These are phyloP conservation scores for Eupithecia vulgata DNA, from an alignment of 2,888 invertebrate genomes.

Conservation along the genomic window DNA sequence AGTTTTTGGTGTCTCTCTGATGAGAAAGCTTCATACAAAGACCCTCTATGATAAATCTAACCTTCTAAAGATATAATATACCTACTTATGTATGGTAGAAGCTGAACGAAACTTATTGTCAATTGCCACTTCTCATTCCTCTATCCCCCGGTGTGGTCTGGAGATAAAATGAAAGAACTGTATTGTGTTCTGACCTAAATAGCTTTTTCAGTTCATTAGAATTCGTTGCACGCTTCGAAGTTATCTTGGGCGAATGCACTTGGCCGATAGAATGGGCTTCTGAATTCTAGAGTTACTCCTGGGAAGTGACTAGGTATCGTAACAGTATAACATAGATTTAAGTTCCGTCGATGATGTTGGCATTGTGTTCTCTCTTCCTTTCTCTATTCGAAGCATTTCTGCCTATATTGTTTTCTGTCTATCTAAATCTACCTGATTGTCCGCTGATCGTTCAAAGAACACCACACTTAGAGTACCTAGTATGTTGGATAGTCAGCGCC, in stretches of 20 bases:
- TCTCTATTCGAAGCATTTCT: background rate
- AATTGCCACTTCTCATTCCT: conserved; percentile 5
- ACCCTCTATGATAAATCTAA: background rate
- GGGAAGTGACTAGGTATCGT: background rate
- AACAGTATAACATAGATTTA: background rate
- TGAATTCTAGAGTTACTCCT: background rate
- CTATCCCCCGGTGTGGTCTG: background rate
- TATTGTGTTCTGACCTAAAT: conserved; percentile 47
- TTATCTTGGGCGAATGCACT: conserved; percentile 38
- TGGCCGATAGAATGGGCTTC: conserved; percentile 33
- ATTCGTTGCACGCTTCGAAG: conserved; percentile 39
- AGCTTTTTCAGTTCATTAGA: conserved; percentile 51
- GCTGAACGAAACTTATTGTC: background rate
- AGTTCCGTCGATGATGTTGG: background rate
- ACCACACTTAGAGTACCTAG: too few relatives aligned
- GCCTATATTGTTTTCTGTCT: background rate
- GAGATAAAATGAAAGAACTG: conserved; percentile 11
- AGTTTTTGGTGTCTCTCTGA: background rate
- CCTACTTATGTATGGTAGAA: background rate
- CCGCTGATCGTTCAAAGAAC: background rate
- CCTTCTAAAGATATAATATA: background rate
- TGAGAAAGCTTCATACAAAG: background rate
- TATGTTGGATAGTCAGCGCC: background rate
- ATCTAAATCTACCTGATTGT: too few relatives aligned
- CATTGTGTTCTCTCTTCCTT: too few relatives aligned